These are phyloP conservation scores for Rhaphigaster nebulosa DNA, from an alignment of 2,888 invertebrate genomes.

Conservation along the genomic window DNA sequence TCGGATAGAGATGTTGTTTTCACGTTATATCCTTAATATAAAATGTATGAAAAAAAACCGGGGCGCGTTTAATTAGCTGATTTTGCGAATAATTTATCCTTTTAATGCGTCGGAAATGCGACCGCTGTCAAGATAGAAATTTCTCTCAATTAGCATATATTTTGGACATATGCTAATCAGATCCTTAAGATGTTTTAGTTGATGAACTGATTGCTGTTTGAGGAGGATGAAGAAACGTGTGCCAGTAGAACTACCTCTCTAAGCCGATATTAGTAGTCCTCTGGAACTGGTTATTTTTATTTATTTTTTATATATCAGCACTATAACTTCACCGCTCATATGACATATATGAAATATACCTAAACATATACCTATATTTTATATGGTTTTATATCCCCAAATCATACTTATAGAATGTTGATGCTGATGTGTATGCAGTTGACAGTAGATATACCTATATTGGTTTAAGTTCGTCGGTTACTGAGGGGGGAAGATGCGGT, in stretches of 20 bases:
- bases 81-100: not conserved
- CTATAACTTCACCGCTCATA: too few relatives aligned
- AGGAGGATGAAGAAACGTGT: not conserved
- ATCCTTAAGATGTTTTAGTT: not conserved
- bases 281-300: not conserved
- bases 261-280: not conserved
- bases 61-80: not conserved
- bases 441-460: too few relatives aligned
- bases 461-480: too few relatives aligned
- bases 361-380: too few relatives aligned
- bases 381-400: too few relatives aligned
- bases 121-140: not conserved
- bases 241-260: not conserved
- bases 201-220: not conserved
- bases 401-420: too few relatives aligned
- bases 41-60: not conserved
- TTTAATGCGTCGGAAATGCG: conserved; percentile 27
- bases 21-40: not conserved
- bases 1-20: not conserved
- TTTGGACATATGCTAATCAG: not conserved
- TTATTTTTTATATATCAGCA: too few relatives aligned
- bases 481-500: too few relatives aligned
- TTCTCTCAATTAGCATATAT: conserved; percentile 7
- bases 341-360: too few relatives aligned
- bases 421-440: too few relatives aligned